Percentiles rank a stretch among this genome's conserved stretches.
phyloP scores from a whole-genome alignment of 2,797 vertebrate species.

The Calcarius lapponicus region DNA sequence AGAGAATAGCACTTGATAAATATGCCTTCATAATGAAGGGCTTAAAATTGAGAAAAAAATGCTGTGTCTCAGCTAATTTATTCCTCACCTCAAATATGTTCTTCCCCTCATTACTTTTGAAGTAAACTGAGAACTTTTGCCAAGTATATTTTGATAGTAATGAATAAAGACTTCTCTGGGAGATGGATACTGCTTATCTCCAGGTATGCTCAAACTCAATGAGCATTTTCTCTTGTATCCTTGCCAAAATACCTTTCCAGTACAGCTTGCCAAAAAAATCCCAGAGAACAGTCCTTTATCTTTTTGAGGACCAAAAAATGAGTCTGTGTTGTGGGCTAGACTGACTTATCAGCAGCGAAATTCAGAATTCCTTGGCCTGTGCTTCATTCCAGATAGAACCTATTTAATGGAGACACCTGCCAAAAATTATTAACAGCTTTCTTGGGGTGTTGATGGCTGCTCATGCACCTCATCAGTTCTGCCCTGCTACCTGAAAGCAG shows the following conservation, averaged over 20 bases:
- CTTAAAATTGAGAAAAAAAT: neutral
- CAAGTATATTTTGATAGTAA: constrained; percentile 17
- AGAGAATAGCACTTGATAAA: neutral
- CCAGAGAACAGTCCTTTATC: constrained; percentile 5
- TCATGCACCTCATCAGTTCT: constrained; percentile 24
- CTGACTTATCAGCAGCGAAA: constrained; percentile 14
- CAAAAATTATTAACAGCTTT: constrained; percentile 34
- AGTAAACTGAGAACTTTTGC: neutral
- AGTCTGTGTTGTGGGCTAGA: neutral
- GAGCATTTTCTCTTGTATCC: neutral
- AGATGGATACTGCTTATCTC: neutral
- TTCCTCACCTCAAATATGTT: neutral
- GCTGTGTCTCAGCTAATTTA: neutral
- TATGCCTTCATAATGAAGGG: neutral
- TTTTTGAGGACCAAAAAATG: neutral
- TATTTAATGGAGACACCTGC: neutral
- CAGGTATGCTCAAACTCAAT: neutral
- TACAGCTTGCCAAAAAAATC: neutral
- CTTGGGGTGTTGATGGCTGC: constrained; percentile 5
- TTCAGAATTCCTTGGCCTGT: neutral
- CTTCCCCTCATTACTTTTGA: constrained; percentile 7
- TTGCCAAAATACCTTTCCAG: constrained; percentile 30
- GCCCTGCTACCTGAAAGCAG: neutral
- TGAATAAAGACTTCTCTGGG: constrained; percentile 8
- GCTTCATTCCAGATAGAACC: neutral